These are phyloP conservation scores for Phalacrocorax pelagicus DNA, from an alignment of 2,113 vertebrate species.

Conservation along the genomic window DNA sequence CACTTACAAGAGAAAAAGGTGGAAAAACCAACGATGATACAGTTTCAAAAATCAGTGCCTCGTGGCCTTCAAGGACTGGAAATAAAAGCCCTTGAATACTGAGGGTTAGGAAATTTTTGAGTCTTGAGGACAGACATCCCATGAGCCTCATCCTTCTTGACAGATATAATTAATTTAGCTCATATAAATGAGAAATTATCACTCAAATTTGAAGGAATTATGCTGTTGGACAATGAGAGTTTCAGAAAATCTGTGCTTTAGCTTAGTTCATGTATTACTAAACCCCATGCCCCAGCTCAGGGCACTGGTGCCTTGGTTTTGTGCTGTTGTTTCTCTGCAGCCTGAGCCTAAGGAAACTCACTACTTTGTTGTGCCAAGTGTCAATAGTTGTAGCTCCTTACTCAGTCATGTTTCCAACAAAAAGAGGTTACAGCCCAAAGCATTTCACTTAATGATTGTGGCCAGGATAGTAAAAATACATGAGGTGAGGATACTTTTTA, in stretches of 20 bases:
- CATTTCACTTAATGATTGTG: not conserved
- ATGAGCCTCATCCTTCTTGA: not conserved
- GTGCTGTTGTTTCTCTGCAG: not conserved
- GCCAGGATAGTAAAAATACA: not conserved
- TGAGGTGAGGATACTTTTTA: not conserved
- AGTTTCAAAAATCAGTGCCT: not conserved
- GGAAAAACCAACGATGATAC: not conserved
- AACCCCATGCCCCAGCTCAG: not conserved
- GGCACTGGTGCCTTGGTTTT: not conserved
- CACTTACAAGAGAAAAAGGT: not conserved
- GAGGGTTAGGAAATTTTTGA: not conserved
- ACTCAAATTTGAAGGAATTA: not conserved
- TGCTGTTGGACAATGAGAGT: not conserved
- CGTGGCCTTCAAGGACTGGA: not conserved
- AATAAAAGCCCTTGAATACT: not conserved
- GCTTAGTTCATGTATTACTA: not conserved
- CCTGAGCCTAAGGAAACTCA: not conserved
- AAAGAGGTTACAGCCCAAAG: not conserved
- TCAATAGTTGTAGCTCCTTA: not conserved
- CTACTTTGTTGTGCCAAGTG: not conserved
- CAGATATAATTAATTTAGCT: not conserved
- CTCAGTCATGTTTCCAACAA: not conserved
- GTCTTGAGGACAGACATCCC: not conserved
- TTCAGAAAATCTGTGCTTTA: not conserved
- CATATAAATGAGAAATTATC: not conserved